Evolutionary conservation across 2,888 invertebrate species (phyloP), one percentile per base, ranked within the genome.

Genomic region (Cryptosula pallasiana): DNA sequence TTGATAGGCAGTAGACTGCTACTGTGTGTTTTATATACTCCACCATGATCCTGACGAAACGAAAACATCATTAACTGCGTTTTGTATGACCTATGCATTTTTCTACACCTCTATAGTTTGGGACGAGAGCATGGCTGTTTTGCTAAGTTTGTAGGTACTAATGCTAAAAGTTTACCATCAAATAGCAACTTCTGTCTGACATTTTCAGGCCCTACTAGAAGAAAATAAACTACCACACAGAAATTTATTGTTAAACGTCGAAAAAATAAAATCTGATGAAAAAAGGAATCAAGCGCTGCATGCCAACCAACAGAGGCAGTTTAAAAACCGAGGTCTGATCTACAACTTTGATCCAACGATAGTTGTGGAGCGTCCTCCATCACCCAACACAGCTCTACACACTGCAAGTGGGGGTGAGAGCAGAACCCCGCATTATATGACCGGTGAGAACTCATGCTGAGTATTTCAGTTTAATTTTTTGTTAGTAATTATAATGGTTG

Each of bases 261-360:
- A 32, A 5, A 25, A 34, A 27, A 58, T 55, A 20, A 29, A 71
- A n/a, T n/a, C 34, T 20, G 55, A 72, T 16, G 58, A 27, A 54
- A 29, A 72, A 45, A 55, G 57, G 20, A 1, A 32, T n/a, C 16
- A 25, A 23, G 32, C n/a, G 13, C 29, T 32, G 27, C 16, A 76
- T 71, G 77, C 77, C 55, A 78, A 79, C 25, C 74, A 77, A 32
- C 77, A 76, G 71, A 77, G 79, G 72, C 74, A 74, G 69, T 81
- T 81, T 73, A 75, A 79, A 9, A 75, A 75, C 69, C 76, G 73
- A 5, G 78, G 76, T 57, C 74, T 76, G 27, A 77, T 78, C 20
- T 72, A 79, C 23, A 79, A 78, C 74, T 77, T 78, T 69, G 80
- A 81, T 35, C 81, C 81, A 0, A 76, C 80, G 23, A 78, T 81